Base-by-base conservation (phyloP, 1,140 invertebrate species). In the Achroia grisella region DNA sequence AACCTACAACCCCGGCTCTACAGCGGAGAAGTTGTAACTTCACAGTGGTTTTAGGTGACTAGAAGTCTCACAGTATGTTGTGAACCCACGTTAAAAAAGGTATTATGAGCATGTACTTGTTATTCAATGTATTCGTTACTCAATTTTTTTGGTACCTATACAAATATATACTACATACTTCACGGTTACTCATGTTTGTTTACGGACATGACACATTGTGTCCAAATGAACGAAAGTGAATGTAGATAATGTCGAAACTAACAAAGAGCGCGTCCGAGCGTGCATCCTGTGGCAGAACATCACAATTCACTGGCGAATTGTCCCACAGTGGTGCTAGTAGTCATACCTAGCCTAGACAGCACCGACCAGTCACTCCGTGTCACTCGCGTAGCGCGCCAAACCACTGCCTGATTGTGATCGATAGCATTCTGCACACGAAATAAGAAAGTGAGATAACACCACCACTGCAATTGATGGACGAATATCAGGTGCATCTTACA, bases 231-330 rank as follows among this genome's bases (percentile, higher is more conserved):
- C 65, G 67, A 82, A 75, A 82, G 64, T 69, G 71, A 72, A 70
- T 54, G 62, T 59, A 53, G 48, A 56, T 54, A 29, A 55, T 62
- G 48, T 48, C 40, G 36, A 41, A 63, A 43, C 52, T 50, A 32
- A 75, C 68, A 83, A 80, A 72, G 68, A 17, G 61, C 53, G 69
- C 76, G 70, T 59, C 70, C 51, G 51, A 80, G 56, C 79, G 68
- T 80, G 48, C 27, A 62, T 83, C 79, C 79, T 66, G 63, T 59
- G 48, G 47, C 55, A 59, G 42, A 59, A 43, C 17, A 23, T 6
- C 17, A 23, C 17, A 23, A 23, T 23, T 23, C 17, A 23, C 46
- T 42, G 36, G 41, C 15, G 39, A 44, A 33, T 23, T 23, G 17
- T 23, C 17, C 17, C 17, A 23, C 17, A 23, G 2, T 23, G 17